A percentile compares a stretch with the other conserved stretches of the same genome.
phyloP scores from a whole-genome alignment of 2,797 vertebrate species.

The Cossypha niveicapilla region DNA sequence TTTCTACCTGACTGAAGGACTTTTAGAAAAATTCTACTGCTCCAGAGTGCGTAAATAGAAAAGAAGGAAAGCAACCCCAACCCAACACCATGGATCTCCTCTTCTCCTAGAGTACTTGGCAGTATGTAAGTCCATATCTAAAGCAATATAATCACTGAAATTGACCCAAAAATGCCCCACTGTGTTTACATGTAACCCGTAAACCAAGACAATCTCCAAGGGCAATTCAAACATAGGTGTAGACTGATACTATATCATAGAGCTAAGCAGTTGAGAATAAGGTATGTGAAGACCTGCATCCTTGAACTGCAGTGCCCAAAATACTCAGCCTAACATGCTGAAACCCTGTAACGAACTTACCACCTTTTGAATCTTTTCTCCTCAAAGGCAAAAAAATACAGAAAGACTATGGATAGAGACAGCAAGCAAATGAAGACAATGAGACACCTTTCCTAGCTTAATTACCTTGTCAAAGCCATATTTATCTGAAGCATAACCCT shows the following conservation, averaged over 20 bases:
- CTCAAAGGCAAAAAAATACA: not conserved
- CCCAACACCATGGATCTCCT: not conserved
- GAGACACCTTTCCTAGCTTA: not conserved
- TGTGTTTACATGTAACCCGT: accelerated
- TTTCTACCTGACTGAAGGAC: not conserved
- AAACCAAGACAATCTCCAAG: not conserved
- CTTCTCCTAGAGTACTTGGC: not conserved
- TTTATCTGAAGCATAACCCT: constrained; percentile 11
- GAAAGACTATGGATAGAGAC: not conserved
- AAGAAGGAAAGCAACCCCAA: not conserved
- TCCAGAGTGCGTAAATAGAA: not conserved
- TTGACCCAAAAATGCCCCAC: not conserved
- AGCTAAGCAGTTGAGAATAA: not conserved
- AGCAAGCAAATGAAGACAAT: not conserved
- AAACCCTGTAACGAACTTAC: not conserved
- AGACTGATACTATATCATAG: not conserved
- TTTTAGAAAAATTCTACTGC: not conserved
- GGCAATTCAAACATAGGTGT: not conserved
- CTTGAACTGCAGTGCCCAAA: not conserved
- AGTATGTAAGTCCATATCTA: not conserved
- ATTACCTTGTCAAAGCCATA: not conserved
- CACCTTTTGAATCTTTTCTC: not conserved
- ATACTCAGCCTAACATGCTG: not conserved
- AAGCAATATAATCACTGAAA: not conserved
- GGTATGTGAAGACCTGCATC: not conserved